Base-by-base conservation (phyloP, 2,888 invertebrate genomes). In the Exephanes ischioxanthus region DNA sequence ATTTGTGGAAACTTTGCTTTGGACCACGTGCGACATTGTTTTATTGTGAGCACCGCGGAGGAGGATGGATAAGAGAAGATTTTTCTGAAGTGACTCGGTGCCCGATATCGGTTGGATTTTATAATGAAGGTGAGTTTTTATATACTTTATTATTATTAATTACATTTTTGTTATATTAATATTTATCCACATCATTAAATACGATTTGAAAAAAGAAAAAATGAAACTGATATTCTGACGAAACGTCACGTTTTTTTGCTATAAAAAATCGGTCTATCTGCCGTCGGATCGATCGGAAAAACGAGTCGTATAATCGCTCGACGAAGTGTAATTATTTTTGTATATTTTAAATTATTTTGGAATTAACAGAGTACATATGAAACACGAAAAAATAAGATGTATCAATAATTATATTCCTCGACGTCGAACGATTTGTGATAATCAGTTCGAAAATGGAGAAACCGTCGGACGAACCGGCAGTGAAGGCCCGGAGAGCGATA, bases 91-190 rank as follows among this genome's bases (percentile, higher is more conserved):
- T 78, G 71, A 72, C 51, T 30, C 14, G 16, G 19, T 19, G 67
- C 41, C 61, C 66, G 66, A 61, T 67, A 19, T 22, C n/a, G 22
- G 58, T 78, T 83, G 84, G 84, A 84, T 84, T 72, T 77, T 61
- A 71, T 78, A 55, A 84, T 84, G 84, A 84, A 84, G 84, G 84
- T 84, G 41, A 84, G 84, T 5, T 53, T 48, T n/a, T 14, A 51
- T 48, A 30, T 30, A 1, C 5, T n/a, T 7, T 14, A 33, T 22
- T 53, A 33, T 11, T 37, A 33, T 53, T 1, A 16, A 16, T n/a
- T 7, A 51, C 6, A 16, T 37, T 30, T 11, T 37, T 37, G 48
- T 75, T 11, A 48, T 22, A 30, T 16, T 0, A 9, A 14, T 58
- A 1, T 2, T 30, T 58, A 58, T 16, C 14, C 30, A 3, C 1